Evolutionary conservation across 1,140 invertebrate genomes (phyloP), one percentile per base, ranked within the genome.

Genomic region (Plutomurus gul): DNA sequence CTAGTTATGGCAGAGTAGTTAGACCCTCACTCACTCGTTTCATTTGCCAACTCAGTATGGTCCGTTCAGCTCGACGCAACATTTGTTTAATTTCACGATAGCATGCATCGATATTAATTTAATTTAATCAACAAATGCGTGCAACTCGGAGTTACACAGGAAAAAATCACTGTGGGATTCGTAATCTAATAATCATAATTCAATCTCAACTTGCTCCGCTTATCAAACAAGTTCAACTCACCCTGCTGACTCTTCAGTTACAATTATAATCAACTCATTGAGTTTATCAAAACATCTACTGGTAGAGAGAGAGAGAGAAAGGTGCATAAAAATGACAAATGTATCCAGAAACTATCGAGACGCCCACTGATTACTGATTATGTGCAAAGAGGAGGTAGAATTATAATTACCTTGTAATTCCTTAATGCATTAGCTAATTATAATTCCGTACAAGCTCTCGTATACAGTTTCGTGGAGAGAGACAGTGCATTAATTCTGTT

Each of bases 141-240:
- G n/a, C n/a, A n/a, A n/a, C n/a, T n/a, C 27, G 16, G 8, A 33
- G 30, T n/a, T n/a, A 36, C 27, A 65, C 36, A 30, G n/a, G 27
- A 65, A 56, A 65, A 65, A 65, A 30, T 10, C 56, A 25, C 56
- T 65, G 56, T 65, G 56, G 56, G 56, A 65, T 65, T 65, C 56
- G 27, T 65, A 65, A 65, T 65, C 56, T 65, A 65, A 65, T 65
- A 65, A 65, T 65, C 56, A 65, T 65, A 65, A 65, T 65, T 65
- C 56, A 65, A 65, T 65, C 56, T 30, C 27, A 65, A 65, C 56
- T 65, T 65, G 56, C 56, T 65, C 27, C 36, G 27, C 56, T 30
- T 33, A 65, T 65, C 56, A 13, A 65, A 65, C 56, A 65, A 65
- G 56, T 65, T 65, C 25, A 65, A 65, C 56, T 65, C 36, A 25